phyloP scores from a whole-genome alignment of 30 jellyfish, hydroid and myxozoan species.

The Aurelia aurita region DNA sequence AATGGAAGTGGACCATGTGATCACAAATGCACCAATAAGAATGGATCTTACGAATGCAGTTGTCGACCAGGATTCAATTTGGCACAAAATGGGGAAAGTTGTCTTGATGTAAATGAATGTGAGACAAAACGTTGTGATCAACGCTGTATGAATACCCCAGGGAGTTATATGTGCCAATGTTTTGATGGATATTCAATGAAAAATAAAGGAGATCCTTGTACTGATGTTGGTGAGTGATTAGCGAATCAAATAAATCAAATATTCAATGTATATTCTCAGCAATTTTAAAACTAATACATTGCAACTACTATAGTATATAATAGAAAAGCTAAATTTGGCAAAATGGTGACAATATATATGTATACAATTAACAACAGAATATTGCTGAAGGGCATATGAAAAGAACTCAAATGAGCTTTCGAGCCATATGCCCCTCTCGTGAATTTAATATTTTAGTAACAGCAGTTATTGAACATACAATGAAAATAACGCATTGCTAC shows the following conservation, averaged over 20 bases:
- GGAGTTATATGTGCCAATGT: constrained; percentile 41
- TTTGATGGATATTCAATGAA: constrained; percentile 24
- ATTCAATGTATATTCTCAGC: no score
- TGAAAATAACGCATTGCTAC: no score
- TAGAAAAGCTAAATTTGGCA: no score
- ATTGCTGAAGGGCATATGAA: no score
- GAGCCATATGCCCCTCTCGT: no score
- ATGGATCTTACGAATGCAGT: constrained; percentile 36
- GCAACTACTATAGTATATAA: no score
- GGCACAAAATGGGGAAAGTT: not conserved
- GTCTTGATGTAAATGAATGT: constrained; percentile 56
- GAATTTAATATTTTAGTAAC: no score
- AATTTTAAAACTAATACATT: no score
- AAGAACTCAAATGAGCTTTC: no score
- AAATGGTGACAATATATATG: no score
- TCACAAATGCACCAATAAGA: constrained; percentile 40
- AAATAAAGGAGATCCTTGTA: not conserved
- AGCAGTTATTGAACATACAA: no score
- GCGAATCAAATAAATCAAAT: not conserved
- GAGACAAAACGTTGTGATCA: constrained; percentile 14
- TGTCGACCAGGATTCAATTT: constrained; percentile 35
- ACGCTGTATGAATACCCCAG: constrained; percentile 35
- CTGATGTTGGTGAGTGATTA: constrained; percentile 42
- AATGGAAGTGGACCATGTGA: constrained; percentile 64
- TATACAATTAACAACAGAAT: no score